phyloP scores from a whole-genome alignment of 2,113 vertebrate genomes.

The Probosciger aterrimus region DNA sequence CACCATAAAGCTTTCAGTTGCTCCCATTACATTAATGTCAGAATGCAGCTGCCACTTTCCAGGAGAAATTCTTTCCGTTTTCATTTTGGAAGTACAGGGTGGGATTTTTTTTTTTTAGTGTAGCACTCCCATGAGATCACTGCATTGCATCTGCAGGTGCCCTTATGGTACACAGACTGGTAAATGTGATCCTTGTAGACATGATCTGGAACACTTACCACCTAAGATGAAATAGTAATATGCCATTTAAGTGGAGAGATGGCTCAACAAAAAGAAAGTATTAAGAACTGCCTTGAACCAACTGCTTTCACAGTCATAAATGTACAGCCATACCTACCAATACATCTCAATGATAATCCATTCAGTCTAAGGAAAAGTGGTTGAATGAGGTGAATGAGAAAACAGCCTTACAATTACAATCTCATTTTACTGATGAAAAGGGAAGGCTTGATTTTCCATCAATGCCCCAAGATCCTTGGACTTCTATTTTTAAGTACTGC shows the following conservation, averaged over 20 bases:
- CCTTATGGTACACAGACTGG: neutral
- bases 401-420: neutral
- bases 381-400: neutral
- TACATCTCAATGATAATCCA: neutral
- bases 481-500: neutral
- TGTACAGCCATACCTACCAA: neutral
- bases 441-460: neutral
- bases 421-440: neutral
- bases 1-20: slow-evolving; percentile 71
- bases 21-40: slow-evolving; percentile 64
- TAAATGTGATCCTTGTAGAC: neutral
- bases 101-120: neutral
- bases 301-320: neutral
- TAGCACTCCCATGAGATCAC: slow-evolving; percentile 30
- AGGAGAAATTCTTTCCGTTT: slow-evolving; percentile 67
- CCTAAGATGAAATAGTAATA: neutral
- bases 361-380: neutral
- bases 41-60: slow-evolving; percentile 66
- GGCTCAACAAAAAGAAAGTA: neutral
- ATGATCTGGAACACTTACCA: neutral
- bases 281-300: neutral
- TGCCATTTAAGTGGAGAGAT: neutral
- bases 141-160: neutral
- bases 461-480: neutral
- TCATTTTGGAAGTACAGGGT: slow-evolving; percentile 35